phyloP scores from a whole-genome alignment of 2,797 vertebrate species.

The Sebastes miniatus region DNA sequence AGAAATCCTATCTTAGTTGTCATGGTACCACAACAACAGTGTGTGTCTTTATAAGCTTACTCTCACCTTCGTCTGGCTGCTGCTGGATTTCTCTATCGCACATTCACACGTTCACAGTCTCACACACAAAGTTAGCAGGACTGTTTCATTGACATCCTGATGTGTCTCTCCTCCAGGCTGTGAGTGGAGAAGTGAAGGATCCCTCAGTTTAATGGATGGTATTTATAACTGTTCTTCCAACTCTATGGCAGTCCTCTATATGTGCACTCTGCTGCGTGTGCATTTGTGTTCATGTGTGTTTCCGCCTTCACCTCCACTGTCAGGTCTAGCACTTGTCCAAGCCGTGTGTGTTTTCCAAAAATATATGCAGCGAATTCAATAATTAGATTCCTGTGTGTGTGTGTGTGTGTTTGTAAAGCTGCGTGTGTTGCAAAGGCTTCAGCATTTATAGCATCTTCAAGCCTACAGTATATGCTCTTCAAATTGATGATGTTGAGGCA shows the following conservation, averaged over 20 bases:
- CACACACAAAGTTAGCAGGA: slow-evolving; percentile 24
- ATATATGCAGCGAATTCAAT: slow-evolving; percentile 17
- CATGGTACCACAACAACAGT: not conserved
- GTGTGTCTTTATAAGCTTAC: not conserved
- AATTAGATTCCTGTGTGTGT: not conserved
- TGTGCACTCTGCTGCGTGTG: slow-evolving; percentile 58
- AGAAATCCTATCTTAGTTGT: not conserved
- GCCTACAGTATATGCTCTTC: not conserved
- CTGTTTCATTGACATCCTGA: slow-evolving; percentile 59
- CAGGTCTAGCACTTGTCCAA: slow-evolving; percentile 33
- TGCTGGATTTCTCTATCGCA: slow-evolving; percentile 17
- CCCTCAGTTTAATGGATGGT: slow-evolving; percentile 77
- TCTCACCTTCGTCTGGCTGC: slow-evolving; percentile 16
- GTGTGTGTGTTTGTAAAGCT: slow-evolving; percentile 3
- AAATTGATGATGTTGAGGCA: not conserved
- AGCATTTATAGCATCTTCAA: slow-evolving; percentile 3
- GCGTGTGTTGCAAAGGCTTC: slow-evolving; percentile 27
- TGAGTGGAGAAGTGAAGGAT: slow-evolving; percentile 74
- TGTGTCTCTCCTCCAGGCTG: slow-evolving; percentile 80
- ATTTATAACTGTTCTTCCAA: slow-evolving; percentile 77
- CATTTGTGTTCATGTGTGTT: slow-evolving; percentile 38
- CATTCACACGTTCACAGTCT: slow-evolving; percentile 2
- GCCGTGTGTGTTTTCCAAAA: slow-evolving; percentile 18
- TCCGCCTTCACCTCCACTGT: slow-evolving; percentile 29
- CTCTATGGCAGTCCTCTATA: slow-evolving; percentile 54